A percentile compares a stretch with the other conserved stretches of the same genome.
Evolutionary conservation across 2,113 vertebrate species (phyloP).

Genomic region (Ovis canadensis): DNA sequence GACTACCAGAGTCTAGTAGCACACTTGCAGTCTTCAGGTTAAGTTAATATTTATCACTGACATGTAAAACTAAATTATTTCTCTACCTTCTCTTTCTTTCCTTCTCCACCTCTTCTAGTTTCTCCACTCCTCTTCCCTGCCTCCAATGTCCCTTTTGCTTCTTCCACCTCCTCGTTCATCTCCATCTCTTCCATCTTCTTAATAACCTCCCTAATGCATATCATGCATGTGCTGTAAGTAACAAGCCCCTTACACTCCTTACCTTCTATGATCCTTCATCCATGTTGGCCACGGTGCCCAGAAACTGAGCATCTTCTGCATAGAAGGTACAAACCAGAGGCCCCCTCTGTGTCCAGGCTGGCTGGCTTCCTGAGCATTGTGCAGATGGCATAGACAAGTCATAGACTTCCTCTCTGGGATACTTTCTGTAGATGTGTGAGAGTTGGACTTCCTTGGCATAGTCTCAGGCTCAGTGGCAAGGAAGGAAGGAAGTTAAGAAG

Average conservation of each 20-base stretch:
- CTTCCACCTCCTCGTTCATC: neutral
- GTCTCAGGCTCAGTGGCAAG: neutral
- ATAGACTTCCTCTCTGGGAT: neutral
- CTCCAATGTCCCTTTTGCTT: neutral
- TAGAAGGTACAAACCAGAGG: neutral
- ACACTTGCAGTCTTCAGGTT: neutral
- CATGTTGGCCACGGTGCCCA: neutral
- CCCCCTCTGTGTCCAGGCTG: neutral
- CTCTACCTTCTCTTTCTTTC: neutral
- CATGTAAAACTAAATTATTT: neutral
- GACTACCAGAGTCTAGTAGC: neutral
- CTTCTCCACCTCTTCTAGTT: neutral
- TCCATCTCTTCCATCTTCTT: neutral
- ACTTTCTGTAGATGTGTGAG: neutral
- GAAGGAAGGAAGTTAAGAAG: slow-evolving; percentile 43
- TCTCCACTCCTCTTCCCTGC: neutral
- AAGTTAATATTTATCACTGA: neutral
- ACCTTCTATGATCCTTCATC: neutral
- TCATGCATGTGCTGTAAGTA: neutral
- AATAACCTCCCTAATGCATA: neutral
- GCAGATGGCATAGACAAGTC: neutral
- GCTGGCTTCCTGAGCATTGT: neutral
- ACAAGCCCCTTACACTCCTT: neutral
- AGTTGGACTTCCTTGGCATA: neutral
- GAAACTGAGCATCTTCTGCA: neutral